Evolutionary conservation across 37 sponge, comb jelly and placozoan genomes (phyloP), one percentile per base, ranked within the genome.

Genomic region (Agelas oroides): DNA sequence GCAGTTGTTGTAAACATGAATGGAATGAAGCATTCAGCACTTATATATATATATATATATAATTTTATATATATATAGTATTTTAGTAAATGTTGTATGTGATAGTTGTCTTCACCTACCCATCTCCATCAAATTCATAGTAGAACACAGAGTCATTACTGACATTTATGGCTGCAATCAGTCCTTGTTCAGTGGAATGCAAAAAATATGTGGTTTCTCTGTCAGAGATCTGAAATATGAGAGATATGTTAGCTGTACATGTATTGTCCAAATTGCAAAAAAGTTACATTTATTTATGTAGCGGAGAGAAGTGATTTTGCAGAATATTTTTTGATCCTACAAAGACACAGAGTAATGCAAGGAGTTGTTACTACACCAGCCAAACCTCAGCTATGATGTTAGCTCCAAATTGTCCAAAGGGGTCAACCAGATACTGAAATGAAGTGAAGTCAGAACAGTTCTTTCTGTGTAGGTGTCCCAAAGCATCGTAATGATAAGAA

Each of bases 71-170:
- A n/a, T n/a, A n/a, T n/a, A n/a, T n/a, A n/a, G n/a, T n/a, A n/a
- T n/a, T n/a, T n/a, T n/a, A n/a, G n/a, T n/a, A n/a, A n/a, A n/a
- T n/a, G n/a, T n/a, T n/a, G n/a, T 46, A 8, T 46, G 46, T 46
- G 46, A 46, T 46, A 46, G 46, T 46, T 23, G 25, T 14, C 0
- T 0, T 59, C 77, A 76, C 77, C 57, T 70, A 79, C 80, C 66
- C 66, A 65, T 65, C 80, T 30, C 66, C 52, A 65, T 79, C 66
- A 79, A 79, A 79, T 35, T 79, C 30, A 79, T 79, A 79, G 28
- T 79, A 79, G 23, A n/a, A 79, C 18, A 36, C 0, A 15, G 32
- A 19, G 24, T 5, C 40, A 23, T 39, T 38, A 24, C 46, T 39
- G 12, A 23, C 19, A 46, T 8, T 46, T 8, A 46, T 46, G 46